A percentile compares a stretch with the other conserved stretches of the same genome.
These are phyloP conservation scores for Caenorhabditis becei DNA, from an alignment of 2,888 invertebrate genomes.

Conservation along the genomic window DNA sequence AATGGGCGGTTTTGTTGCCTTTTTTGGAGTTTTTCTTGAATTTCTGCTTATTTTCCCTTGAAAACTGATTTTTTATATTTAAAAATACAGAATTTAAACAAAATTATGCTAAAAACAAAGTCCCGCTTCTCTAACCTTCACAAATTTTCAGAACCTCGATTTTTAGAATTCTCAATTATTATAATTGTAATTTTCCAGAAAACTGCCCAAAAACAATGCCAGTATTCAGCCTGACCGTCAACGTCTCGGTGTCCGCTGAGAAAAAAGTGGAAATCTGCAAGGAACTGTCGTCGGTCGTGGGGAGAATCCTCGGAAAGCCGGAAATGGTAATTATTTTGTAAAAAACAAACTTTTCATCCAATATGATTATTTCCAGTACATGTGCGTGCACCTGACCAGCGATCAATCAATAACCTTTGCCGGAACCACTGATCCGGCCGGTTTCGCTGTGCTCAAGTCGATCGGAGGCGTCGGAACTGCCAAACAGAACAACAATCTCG, in stretches of 20 bases:
- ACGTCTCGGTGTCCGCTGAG: slow-evolving; percentile 53
- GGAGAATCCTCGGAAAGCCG: slow-evolving; percentile 70
- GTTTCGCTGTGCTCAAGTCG: slow-evolving; percentile 64
- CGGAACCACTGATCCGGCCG: slow-evolving; percentile 69
- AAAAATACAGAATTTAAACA: too few species aligned
- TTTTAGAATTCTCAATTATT: too few species aligned
- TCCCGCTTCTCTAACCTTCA: too few species aligned
- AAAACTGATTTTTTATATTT: neutral
- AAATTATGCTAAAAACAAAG: too few species aligned
- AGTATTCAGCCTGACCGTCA: slow-evolving; percentile 58
- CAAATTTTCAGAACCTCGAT: too few species aligned
- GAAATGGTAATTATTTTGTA: slow-evolving; percentile 69
- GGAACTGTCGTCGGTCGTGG: slow-evolving; percentile 64
- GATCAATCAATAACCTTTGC: slow-evolving; percentile 65
- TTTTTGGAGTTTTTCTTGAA: neutral
- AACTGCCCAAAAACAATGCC: slow-evolving; percentile 58
- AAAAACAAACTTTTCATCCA: too few species aligned
- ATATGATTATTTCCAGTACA: slow-evolving; percentile 66
- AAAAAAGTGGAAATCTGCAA: slow-evolving; percentile 60
- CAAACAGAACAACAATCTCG: slow-evolving; percentile 59
- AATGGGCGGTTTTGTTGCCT: neutral
- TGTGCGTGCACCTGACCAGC: slow-evolving; percentile 68
- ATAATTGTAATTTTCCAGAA: neutral
- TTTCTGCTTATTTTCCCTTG: neutral
- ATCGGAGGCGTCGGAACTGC: slow-evolving; percentile 69